These are phyloP conservation scores for Mantis religiosa DNA, from an alignment of 2,888 invertebrate species.

Conservation along the genomic window DNA sequence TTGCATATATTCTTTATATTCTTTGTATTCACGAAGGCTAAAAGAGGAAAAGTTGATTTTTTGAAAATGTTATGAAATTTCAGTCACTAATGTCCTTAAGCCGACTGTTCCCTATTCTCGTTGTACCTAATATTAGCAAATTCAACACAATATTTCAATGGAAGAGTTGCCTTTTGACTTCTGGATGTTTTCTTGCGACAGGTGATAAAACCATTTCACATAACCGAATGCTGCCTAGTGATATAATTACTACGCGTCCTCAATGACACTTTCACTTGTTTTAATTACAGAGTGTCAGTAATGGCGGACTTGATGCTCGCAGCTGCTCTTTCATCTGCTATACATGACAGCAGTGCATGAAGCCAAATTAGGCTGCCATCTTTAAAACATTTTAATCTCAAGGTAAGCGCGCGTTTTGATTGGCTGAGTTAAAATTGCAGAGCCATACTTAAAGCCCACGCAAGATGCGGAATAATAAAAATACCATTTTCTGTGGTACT, in stretches of 20 bases:
- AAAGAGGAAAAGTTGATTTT: no score
- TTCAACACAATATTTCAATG: no score
- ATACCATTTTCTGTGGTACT: not conserved
- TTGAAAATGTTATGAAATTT: no score
- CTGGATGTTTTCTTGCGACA: no score
- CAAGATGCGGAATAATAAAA: not conserved
- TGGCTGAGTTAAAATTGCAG: not conserved
- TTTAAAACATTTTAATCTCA: not conserved
- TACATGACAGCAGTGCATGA: not conserved
- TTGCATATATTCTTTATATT: no score
- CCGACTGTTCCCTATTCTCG: no score
- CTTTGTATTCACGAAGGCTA: no score
- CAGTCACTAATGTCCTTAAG: no score
- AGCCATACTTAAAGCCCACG: not conserved
- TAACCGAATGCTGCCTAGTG: not conserved
- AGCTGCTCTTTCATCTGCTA: not conserved
- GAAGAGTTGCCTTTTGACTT: no score
- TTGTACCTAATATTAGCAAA: no score
- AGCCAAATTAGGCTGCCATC: not conserved
- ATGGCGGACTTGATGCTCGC: not conserved
- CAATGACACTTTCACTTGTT: not conserved
- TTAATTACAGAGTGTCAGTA: not conserved
- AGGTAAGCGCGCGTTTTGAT: not conserved
- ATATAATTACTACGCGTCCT: not conserved
- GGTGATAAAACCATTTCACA: not conserved